Evolutionary conservation across 2,113 vertebrate species (phyloP), one percentile per base, ranked within the genome.

Genomic region (Syngnathus typhle): DNA sequence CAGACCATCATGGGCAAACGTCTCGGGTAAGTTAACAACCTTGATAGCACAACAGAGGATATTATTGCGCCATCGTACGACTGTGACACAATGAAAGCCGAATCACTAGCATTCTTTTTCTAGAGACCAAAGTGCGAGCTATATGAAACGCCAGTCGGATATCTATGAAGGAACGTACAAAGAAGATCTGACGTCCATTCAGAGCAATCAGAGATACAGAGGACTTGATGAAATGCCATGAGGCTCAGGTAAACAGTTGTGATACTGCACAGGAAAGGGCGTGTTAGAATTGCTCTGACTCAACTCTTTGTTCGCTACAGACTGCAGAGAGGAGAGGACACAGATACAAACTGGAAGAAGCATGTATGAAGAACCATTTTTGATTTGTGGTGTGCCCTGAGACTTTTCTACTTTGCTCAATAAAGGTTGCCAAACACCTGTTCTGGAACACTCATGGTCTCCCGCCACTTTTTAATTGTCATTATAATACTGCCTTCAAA

Each of bases 1-100:
- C 94, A 97, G 88, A 94, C 92, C 60, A 92, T 97, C 76, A 92
- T 95, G 91, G 96, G 90, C 66, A 94, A 94, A 83, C 87, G 93
- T 59, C 87, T 94, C 0, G 86, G 92, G 97, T 98, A 87, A 88
- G 93, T 69, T 4, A 23, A 0, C 0, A 23, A 0, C 0, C 46
- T 19, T 18, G n/a, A 10, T 5, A 64, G 15, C 36, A 38, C 41
- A 1, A 11, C 7, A 15, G 46, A 39, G 23, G 37, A 32, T 44
- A 41, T 8, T 13, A 37, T 37, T 64, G 46, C 49, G 51, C 5
- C 12, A 21, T 37, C 61, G 52, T 47, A 19, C 21, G n/a, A n/a
- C 38, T 8, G 39, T 23, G 27, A 46, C 21, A n/a, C 23, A 60
- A 4, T 52, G 23, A 51, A 62, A 63, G 13, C 13, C 18, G 58